Evolutionary conservation across 2,113 vertebrate genomes (phyloP), one percentile per base, ranked within the genome.

Genomic region (Chloropsis hardwickii): DNA sequence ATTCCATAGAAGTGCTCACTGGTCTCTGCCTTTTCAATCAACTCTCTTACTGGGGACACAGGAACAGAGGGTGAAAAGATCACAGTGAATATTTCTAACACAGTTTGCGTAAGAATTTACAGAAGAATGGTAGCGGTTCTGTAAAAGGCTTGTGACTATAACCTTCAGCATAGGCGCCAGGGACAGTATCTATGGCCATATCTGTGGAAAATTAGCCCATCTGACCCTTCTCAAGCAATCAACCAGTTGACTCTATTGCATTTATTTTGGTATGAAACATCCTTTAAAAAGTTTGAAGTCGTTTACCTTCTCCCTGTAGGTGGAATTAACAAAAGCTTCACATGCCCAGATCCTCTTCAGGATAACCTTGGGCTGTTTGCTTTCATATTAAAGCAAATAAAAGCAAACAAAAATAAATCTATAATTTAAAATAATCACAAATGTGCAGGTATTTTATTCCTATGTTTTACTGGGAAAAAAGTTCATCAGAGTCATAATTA

Each of bases 311-410:
- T 37, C 81, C 58, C 56, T 82, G 18, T 25, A 95, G 88, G n/a
- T 44, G 48, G 66, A 95, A 94, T 88, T 91, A 94, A 80, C 61
- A 91, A 82, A 96, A 97, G 73, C 27, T 86, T 57, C 7, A 1
- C 21, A 4, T 73, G 92, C 77, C 50, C 95, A 74, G 61, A 80
- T 96, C 90, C 60, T 96, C 27, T 92, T 94, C 72, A 88, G 87
- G 64, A 81, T 92, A 93, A 87, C 91, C 94, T 94, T 86, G 86
- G 60, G 39, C 44, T 86, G 28, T 57, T 96, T 91, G 16, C 70
- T 97, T 98, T 97, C 58, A 95, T 96, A 89, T 97, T 83, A 74
- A 92, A 97, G 79, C 53, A 44, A 88, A 73, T 17, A 57, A 70
- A 92, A 71, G 6, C 27, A 56, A 94, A 24, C 8, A 61, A 77